Percentiles rank a stretch among this genome's conserved stretches.
Conservation (phyloP, 2,113 vertebrate genomes). For the Micronisus gabar region DNA sequence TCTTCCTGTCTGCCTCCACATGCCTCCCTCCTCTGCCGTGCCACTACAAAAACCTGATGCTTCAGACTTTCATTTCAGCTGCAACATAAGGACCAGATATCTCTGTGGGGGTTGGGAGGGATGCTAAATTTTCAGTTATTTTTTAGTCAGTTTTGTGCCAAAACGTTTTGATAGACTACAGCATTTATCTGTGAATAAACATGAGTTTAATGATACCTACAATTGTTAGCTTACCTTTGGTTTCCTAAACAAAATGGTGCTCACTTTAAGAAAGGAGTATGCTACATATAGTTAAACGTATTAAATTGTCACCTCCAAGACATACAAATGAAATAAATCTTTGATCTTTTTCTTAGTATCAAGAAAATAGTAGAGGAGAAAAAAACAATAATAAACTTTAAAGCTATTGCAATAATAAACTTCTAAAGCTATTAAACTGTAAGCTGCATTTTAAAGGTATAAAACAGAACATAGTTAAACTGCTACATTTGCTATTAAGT, state of each 20-base stretch:
- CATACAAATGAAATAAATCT: not conserved
- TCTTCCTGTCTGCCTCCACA: not conserved
- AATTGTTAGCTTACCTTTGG: not conserved
- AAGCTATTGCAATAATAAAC: not conserved
- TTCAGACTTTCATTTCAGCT: not conserved
- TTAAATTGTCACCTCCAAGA: not conserved
- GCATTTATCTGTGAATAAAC: not conserved
- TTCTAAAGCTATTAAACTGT: not conserved
- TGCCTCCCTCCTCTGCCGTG: not conserved
- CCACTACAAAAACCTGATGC: not conserved
- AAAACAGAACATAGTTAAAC: not conserved
- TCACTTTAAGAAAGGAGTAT: not conserved
- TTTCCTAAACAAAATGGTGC: not conserved
- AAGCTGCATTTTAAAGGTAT: not conserved
- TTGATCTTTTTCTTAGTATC: not conserved
- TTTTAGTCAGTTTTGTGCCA: slow-evolving; percentile 70
- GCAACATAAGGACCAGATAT: not conserved
- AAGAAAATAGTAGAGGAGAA: not conserved
- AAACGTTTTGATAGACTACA: slow-evolving; percentile 57
- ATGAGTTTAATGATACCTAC: not conserved
- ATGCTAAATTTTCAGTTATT: slow-evolving; percentile 66
- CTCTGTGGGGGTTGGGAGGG: not conserved
- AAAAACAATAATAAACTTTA: not conserved
- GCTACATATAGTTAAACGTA: not conserved
- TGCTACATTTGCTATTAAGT: not conserved